phyloP scores from a whole-genome alignment of 2,113 vertebrate species.

The Eulemur rufifrons region DNA sequence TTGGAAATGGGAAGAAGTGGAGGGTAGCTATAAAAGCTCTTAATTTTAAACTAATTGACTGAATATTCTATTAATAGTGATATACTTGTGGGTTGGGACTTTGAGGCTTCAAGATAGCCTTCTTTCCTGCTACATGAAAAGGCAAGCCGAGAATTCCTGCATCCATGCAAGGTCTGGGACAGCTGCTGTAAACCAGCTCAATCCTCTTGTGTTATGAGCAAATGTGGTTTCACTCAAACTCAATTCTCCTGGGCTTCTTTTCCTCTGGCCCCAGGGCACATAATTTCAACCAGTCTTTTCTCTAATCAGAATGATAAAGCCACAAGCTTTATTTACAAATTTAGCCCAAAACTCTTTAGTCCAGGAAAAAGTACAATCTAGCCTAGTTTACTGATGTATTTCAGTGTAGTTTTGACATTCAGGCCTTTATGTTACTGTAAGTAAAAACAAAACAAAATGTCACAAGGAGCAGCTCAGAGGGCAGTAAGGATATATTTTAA shows the following conservation, averaged over 20 bases:
- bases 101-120: background rate
- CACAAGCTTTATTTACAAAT: background rate
- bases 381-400: background rate
- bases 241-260: background rate
- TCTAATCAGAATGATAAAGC: background rate
- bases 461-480: background rate
- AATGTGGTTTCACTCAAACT: background rate
- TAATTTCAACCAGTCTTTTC: background rate
- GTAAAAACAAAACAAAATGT: background rate
- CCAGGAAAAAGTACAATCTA: background rate
- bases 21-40: background rate
- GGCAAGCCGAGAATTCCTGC: background rate
- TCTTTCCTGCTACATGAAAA: background rate
- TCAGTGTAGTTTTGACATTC: background rate
- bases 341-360: background rate
- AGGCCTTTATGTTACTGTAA: background rate
- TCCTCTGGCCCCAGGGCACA: background rate
- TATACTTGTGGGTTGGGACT: background rate
- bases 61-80: background rate
- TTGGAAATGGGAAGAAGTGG: background rate
- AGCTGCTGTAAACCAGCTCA: background rate
- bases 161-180: background rate
- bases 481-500: background rate
- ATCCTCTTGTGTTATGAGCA: background rate
- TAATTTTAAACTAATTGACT: background rate